Evolutionary conservation across 2,797 vertebrate species (phyloP).

Genomic region (Typhlichthys subterraneus): DNA sequence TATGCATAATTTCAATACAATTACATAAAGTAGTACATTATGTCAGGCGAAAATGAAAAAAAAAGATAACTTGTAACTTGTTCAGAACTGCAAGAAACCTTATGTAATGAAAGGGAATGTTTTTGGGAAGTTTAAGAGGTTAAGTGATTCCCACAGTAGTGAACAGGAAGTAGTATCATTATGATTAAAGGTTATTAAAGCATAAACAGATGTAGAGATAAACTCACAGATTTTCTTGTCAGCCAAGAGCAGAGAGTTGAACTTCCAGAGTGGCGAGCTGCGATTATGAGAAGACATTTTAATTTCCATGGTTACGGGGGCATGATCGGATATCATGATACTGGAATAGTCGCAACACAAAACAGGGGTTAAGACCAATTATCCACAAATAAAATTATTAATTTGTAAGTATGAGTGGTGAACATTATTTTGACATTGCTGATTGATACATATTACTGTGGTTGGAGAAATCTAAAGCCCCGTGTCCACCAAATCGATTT

Average conservation of each 20-base stretch:
- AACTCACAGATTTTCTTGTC: constrained; percentile 10
- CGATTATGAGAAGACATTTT: neutral
- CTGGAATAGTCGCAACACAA: constrained; percentile 14
- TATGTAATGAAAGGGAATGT: too few relatives aligned
- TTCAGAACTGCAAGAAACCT: too few relatives aligned
- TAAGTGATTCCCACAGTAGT: constrained; percentile 12
- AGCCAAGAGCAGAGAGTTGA: constrained; percentile 12
- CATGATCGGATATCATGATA: constrained; percentile 25
- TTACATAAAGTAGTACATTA: too few relatives aligned
- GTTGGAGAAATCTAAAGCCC: too few relatives aligned
- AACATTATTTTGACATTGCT: too few relatives aligned
- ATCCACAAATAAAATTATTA: too few relatives aligned
- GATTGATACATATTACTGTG: too few relatives aligned
- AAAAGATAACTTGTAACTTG: too few relatives aligned
- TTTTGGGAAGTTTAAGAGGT: neutral
- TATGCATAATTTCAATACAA: too few relatives aligned
- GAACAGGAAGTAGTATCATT: constrained; percentile 1
- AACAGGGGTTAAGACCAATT: neutral
- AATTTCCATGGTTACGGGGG: constrained; percentile 14
- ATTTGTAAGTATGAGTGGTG: too few relatives aligned
- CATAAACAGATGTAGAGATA: constrained; percentile 16
- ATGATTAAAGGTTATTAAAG: constrained; percentile 3
- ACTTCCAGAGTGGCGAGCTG: constrained; percentile 11
- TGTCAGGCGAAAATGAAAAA: too few relatives aligned
- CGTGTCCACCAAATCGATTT: too few relatives aligned